These are phyloP conservation scores for Hydrochoerus hydrochaeris DNA, from an alignment of 2,113 vertebrate species.

Conservation along the genomic window DNA sequence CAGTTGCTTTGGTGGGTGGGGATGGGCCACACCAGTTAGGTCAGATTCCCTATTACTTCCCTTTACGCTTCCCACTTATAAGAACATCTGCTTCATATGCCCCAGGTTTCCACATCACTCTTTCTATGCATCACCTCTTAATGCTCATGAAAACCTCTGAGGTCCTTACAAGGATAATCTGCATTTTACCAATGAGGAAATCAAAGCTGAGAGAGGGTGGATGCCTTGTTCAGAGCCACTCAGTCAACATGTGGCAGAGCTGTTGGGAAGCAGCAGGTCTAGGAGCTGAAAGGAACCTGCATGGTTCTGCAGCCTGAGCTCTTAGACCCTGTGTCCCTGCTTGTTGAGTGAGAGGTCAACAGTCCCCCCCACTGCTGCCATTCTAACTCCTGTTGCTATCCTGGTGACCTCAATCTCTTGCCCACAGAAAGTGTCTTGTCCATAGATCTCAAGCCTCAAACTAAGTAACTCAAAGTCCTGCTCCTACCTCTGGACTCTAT, in stretches of 20 bases:
- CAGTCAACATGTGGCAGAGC: neutral
- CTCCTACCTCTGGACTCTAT: slow-evolving; percentile 47
- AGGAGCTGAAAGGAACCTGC: neutral
- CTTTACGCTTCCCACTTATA: neutral
- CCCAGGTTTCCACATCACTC: neutral
- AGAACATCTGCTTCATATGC: neutral
- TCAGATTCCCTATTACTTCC: neutral
- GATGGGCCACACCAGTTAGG: neutral
- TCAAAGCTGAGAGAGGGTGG: neutral
- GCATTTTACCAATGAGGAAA: neutral
- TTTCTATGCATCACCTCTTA: neutral
- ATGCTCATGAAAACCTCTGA: neutral
- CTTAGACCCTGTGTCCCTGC: neutral
- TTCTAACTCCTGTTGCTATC: neutral
- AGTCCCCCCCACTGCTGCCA: neutral
- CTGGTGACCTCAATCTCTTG: neutral
- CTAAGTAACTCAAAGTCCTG: slow-evolving; percentile 38
- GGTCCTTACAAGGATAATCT: neutral
- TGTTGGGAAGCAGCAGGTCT: neutral
- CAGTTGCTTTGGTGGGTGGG: neutral
- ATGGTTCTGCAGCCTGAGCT: neutral
- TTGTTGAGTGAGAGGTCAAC: neutral
- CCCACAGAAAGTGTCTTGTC: neutral
- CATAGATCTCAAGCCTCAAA: slow-evolving; percentile 48
- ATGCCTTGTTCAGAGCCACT: neutral